phyloP scores from a whole-genome alignment of 2,888 invertebrate species.

The Allolobophora icterica region DNA sequence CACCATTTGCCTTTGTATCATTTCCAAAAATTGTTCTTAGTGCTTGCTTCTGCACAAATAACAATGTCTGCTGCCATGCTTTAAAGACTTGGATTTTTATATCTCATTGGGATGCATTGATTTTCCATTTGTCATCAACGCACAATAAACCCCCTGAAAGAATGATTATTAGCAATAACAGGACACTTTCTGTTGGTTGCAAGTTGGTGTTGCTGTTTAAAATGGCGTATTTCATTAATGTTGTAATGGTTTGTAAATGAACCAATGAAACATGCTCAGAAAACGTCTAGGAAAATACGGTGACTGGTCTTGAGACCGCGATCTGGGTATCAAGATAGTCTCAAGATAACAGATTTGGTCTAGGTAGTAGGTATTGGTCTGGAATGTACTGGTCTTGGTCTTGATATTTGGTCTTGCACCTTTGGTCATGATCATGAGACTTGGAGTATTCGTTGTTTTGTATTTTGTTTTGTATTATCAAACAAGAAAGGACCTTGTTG shows the following conservation, averaged over 20 bases:
- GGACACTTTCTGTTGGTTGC: background rate
- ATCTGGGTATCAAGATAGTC: too few species aligned
- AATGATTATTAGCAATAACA: background rate
- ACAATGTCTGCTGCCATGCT: constrained; percentile 6
- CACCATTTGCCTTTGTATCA: background rate
- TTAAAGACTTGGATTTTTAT: constrained; percentile 14
- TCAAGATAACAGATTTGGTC: too few species aligned
- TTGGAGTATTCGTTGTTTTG: too few species aligned
- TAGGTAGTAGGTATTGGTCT: too few species aligned
- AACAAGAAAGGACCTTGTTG: too few species aligned
- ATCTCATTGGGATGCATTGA: constrained; percentile 23
- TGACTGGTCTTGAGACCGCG: too few species aligned
- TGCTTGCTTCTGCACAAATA: constrained; percentile 1
- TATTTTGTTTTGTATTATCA: too few species aligned
- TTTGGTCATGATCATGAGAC: too few species aligned
- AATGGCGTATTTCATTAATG: background rate
- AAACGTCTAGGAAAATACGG: too few species aligned
- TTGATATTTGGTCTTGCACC: too few species aligned
- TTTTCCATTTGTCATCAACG: constrained; percentile 20
- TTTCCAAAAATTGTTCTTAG: constrained; percentile 17
- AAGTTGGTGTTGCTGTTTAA: background rate
- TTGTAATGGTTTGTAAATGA: background rate
- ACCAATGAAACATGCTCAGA: background rate
- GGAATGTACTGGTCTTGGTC: too few species aligned
- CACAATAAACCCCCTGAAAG: constrained; percentile 9